These are phyloP conservation scores for Holocentrus rufus DNA, from an alignment of 2,797 vertebrate species.

Conservation along the genomic window DNA sequence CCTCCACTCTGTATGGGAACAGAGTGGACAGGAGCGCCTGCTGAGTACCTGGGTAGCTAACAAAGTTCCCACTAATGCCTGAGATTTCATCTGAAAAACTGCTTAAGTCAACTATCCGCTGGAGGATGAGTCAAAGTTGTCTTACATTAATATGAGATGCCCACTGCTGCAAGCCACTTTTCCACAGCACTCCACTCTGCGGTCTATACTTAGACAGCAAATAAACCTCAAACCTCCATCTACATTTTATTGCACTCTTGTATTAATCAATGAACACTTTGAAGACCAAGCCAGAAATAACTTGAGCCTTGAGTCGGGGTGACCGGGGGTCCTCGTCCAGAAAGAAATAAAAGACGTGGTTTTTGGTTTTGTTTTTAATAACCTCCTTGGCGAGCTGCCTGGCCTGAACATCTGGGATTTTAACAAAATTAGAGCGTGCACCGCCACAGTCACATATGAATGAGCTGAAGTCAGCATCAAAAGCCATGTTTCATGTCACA, in stretches of 20 bases:
- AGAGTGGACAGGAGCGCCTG: slow-evolving; percentile 51
- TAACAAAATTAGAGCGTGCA: slow-evolving; percentile 53
- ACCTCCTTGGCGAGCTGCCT: slow-evolving; percentile 27
- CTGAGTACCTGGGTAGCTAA: slow-evolving; percentile 44
- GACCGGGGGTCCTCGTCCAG: slow-evolving; percentile 13
- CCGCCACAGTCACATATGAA: slow-evolving; percentile 50
- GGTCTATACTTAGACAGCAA: not conserved
- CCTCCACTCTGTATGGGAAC: slow-evolving; percentile 29
- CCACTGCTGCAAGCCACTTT: slow-evolving; percentile 20
- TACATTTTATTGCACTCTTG: not conserved
- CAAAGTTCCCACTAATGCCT: slow-evolving; percentile 47
- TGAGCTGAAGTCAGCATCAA: slow-evolving; percentile 42
- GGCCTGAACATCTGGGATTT: slow-evolving; percentile 58
- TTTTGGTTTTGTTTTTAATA: slow-evolving; percentile 9
- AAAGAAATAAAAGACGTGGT: slow-evolving; percentile 34
- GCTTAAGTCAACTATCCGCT: slow-evolving; percentile 46
- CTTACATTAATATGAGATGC: slow-evolving; percentile 27
- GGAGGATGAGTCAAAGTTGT: slow-evolving; percentile 34
- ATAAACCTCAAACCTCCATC: not conserved
- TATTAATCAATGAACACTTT: slow-evolving; percentile 18
- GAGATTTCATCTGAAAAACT: slow-evolving; percentile 48
- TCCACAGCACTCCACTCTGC: not conserved
- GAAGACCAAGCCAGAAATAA: slow-evolving; percentile 3
- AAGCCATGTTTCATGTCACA: slow-evolving; percentile 49
- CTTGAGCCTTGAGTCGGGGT: not conserved